phyloP scores from a whole-genome alignment of 1,140 invertebrate genomes.

The Rhynchophorus ferrugineus region DNA sequence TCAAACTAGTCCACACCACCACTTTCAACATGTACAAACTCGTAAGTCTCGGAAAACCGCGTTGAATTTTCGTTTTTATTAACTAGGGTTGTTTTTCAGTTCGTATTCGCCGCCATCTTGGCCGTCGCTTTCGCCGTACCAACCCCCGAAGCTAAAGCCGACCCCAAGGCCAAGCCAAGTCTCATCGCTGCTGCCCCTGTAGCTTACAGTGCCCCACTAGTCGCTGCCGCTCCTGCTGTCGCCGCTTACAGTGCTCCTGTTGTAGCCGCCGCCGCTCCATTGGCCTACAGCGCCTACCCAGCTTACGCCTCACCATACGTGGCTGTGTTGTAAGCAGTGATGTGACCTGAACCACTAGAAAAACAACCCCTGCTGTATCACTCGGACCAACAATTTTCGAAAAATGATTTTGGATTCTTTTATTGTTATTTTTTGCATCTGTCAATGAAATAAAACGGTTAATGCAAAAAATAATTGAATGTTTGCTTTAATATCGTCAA shows the following conservation, averaged over 20 bases:
- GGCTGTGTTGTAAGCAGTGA: no score
- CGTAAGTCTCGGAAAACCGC: background rate
- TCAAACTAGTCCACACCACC: background rate
- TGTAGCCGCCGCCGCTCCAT: constrained; percentile 9
- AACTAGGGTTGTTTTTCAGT: no score
- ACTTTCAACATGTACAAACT: background rate
- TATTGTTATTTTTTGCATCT: no score
- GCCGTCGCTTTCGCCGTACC: constrained; percentile 22
- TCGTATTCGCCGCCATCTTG: constrained; percentile 17
- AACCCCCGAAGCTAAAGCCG: constrained; percentile 18
- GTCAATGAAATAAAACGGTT: no score
- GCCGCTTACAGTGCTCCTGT: constrained; percentile 10
- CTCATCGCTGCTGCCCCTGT: background rate
- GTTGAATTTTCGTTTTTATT: no score
- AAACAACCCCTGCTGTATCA: no score
- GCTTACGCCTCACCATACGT: no score
- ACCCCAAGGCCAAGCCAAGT: background rate
- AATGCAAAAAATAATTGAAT: no score
- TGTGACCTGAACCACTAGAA: no score
- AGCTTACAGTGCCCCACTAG: constrained; percentile 8
- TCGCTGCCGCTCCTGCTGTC: background rate
- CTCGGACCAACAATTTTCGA: no score
- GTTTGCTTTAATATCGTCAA: no score
- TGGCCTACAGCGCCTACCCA: constrained; percentile 18
- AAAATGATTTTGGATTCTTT: no score